Evolutionary conservation across 2,797 vertebrate species (phyloP).

Genomic region (Petrocephalus schoutedeni): DNA sequence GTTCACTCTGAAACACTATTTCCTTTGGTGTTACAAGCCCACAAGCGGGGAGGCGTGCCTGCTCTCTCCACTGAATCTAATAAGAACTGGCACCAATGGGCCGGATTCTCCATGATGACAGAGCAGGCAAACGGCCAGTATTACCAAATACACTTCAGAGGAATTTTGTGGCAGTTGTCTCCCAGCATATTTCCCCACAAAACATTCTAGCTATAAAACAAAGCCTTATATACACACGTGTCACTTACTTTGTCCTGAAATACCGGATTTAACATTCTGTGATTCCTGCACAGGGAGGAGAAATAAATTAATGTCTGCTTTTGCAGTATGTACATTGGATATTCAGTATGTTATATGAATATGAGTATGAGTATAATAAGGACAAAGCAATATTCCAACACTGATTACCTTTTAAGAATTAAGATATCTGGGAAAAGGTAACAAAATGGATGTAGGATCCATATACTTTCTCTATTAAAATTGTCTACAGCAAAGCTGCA

Average conservation of each 20-base stretch:
- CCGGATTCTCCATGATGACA: not conserved
- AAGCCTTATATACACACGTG: not conserved
- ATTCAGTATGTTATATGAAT: not conserved
- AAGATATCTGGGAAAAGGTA: not conserved
- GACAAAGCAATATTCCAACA: not conserved
- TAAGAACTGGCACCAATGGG: not conserved
- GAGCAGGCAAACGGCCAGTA: not conserved
- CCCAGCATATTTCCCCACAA: not conserved
- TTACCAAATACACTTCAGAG: conserved; percentile 14
- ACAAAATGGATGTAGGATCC: not conserved
- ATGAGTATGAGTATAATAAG: not conserved
- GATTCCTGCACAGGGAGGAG: conserved; percentile 59
- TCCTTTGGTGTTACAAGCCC: conserved; percentile 25
- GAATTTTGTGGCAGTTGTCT: not conserved
- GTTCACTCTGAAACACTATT: not conserved
- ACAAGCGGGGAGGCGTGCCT: not conserved
- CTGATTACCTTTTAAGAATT: not conserved
- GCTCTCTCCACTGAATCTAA: not conserved
- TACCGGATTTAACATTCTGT: conserved; percentile 58
- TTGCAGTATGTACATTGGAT: not conserved
- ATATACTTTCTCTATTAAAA: not conserved
- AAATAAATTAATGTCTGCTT: not conserved
- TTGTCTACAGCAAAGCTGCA: not conserved
- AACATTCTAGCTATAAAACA: not conserved
- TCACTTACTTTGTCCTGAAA: conserved; percentile 77